Conservation (phyloP, 2,888 invertebrate genomes). For the Hemithea aestivaria region DNA sequence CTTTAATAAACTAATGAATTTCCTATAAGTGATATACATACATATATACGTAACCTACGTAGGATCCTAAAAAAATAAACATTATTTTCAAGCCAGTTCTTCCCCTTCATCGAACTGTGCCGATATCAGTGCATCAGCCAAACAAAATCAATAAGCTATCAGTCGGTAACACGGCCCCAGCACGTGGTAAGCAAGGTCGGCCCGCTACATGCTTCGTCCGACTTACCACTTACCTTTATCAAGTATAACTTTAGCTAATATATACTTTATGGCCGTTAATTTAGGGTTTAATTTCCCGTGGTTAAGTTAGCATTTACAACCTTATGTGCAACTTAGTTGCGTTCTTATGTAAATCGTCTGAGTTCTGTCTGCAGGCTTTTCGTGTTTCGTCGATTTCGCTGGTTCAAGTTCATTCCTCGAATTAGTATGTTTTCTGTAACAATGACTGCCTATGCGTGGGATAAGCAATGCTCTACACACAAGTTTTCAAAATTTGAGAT, state of each 20-base stretch:
- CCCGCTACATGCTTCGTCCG: constrained; percentile 29
- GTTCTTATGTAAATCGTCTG: constrained; percentile 45
- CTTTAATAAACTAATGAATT: no score
- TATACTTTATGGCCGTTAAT: neutral
- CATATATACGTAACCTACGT: no score
- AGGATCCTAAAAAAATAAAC: no score
- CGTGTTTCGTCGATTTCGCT: neutral
- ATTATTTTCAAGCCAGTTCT: constrained; percentile 9
- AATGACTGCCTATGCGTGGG: no score
- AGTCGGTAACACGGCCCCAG: constrained; percentile 37
- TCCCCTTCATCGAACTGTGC: no score
- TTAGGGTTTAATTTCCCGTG: constrained; percentile 5
- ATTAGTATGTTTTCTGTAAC: no score
- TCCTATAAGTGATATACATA: no score
- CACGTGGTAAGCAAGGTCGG: constrained; percentile 62
- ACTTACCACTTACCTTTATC: constrained; percentile 19
- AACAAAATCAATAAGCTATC: constrained; percentile 6
- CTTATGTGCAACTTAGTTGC: constrained; percentile 18
- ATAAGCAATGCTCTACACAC: no score
- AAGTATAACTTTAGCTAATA: constrained; percentile 2
- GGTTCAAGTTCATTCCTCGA: no score
- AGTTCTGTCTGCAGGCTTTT: constrained; percentile 22
- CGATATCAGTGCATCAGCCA: constrained; percentile 2
- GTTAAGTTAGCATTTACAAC: constrained; percentile 3
- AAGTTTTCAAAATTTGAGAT: no score